These are phyloP conservation scores for Ectropis crepuscularia DNA, from an alignment of 2,888 invertebrate genomes.

Conservation along the genomic window DNA sequence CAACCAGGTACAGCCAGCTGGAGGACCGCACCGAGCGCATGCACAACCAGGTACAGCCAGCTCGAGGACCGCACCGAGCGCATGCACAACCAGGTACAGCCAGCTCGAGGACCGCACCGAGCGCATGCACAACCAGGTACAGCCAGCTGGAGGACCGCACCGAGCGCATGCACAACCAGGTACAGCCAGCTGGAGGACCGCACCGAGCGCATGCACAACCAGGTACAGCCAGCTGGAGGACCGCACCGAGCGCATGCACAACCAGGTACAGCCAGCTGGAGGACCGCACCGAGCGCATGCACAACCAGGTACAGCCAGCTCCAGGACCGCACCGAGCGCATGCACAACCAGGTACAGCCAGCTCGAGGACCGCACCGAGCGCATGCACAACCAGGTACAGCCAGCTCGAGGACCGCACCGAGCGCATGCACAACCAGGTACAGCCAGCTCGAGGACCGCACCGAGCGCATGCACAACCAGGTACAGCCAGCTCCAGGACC, in stretches of 20 bases:
- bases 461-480: constrained; percentile 95
- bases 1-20: constrained; percentile 88
- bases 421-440: constrained; percentile 94
- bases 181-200: constrained; percentile 91
- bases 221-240: constrained; percentile 92
- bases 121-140: constrained; percentile 93
- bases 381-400: constrained; percentile 92
- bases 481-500: constrained; percentile 92
- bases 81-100: constrained; percentile 91
- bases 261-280: constrained; percentile 90
- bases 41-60: constrained; percentile 89
- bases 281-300: constrained; percentile 96
- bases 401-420: constrained; percentile 95
- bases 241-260: constrained; percentile 96
- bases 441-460: constrained; percentile 92
- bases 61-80: constrained; percentile 96
- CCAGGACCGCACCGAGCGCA: constrained; percentile 96
- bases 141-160: constrained; percentile 94
- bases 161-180: constrained; percentile 95
- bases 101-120: constrained; percentile 96
- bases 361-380: constrained; percentile 95
- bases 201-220: constrained; percentile 95
- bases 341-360: constrained; percentile 91
- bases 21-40: constrained; percentile 97
- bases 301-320: constrained; percentile 89